phyloP scores from a whole-genome alignment of 2,113 vertebrate genomes.

The Aspidoscelis tigris region DNA sequence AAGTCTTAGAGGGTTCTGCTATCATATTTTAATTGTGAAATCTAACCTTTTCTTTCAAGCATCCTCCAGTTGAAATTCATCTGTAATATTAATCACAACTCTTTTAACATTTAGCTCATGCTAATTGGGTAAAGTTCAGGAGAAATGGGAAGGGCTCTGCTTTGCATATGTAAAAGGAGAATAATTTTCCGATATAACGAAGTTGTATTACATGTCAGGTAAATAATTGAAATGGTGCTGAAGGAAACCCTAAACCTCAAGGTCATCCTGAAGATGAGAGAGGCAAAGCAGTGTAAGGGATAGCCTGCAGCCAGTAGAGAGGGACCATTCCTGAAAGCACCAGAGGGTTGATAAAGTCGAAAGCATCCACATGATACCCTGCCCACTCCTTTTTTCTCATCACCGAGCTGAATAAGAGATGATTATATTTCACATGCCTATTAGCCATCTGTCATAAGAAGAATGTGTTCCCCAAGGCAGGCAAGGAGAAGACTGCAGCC shows the following conservation, averaged over 20 bases:
- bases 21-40: not conserved
- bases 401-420: slow-evolving; percentile 20
- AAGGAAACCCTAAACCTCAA: slow-evolving; percentile 37
- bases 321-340: slow-evolving; percentile 10
- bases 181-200: slow-evolving; percentile 13
- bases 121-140: not conserved
- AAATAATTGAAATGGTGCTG: slow-evolving; percentile 37
- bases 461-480: not conserved
- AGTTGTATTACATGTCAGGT: slow-evolving; percentile 18
- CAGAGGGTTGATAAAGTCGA: slow-evolving; percentile 12
- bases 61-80: not conserved
- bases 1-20: too few relatives aligned
- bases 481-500: not conserved
- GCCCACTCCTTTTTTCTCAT: slow-evolving; percentile 25
- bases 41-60: not conserved
- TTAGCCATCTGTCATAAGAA: not conserved
- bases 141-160: not conserved
- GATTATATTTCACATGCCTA: slow-evolving; percentile 19
- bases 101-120: not conserved
- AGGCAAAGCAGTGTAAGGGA: slow-evolving; percentile 9
- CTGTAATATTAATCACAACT: not conserved
- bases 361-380: slow-evolving; percentile 22
- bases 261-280: slow-evolving; percentile 9
- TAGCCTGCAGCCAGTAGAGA: slow-evolving; percentile 12
- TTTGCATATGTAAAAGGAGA: slow-evolving; percentile 1